Evolutionary conservation across 2,888 invertebrate species (phyloP).

Genomic region (Protonemura montana): DNA sequence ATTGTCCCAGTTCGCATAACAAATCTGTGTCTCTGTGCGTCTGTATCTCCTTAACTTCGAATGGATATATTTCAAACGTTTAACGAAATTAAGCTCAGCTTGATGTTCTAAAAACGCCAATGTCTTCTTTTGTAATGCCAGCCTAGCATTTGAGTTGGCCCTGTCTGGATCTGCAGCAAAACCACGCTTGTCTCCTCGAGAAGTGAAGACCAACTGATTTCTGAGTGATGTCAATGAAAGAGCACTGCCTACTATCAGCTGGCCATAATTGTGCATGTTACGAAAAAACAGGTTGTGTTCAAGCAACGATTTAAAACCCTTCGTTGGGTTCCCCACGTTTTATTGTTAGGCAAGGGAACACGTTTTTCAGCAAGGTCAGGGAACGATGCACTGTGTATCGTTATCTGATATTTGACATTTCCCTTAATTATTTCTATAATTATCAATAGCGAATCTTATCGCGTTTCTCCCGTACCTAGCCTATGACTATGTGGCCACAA

Average conservation of each 20-base stretch:
- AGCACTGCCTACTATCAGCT: background rate
- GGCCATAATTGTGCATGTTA: background rate
- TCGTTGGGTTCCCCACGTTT: background rate
- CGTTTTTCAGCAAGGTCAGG: background rate
- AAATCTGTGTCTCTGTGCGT: too few species aligned
- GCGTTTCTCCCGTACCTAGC: background rate
- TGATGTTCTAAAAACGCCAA: background rate
- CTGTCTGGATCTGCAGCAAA: background rate
- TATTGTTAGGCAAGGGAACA: background rate
- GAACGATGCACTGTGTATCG: background rate
- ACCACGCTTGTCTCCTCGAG: background rate
- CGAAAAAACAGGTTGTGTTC: background rate
- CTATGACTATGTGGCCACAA: too few species aligned
- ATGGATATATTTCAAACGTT: background rate
- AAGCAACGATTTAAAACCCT: background rate
- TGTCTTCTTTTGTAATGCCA: background rate
- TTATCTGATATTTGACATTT: background rate
- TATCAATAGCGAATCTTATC: background rate
- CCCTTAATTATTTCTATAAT: background rate
- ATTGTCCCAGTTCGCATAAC: conserved; percentile 49
- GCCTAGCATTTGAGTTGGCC: background rate
- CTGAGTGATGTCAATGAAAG: background rate
- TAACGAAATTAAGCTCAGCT: background rate
- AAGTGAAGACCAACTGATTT: background rate
- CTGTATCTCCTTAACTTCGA: background rate